Conservation (phyloP, 1,140 invertebrate genomes). For the Meloidogyne floridensis region DNA sequence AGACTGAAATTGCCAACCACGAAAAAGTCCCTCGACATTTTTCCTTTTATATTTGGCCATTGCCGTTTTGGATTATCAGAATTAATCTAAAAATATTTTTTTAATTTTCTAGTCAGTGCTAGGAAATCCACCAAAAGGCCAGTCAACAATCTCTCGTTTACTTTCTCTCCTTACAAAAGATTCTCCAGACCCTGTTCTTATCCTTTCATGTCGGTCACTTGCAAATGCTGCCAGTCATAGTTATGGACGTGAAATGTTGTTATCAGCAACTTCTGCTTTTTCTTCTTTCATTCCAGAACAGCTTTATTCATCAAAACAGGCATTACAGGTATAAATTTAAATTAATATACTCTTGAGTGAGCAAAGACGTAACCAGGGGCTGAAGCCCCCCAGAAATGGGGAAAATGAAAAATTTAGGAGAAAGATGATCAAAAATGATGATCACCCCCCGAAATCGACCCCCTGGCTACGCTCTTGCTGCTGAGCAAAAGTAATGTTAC, state of each 20-base stretch:
- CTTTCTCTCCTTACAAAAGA: conserved; percentile 45
- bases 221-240: conserved; percentile 51
- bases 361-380: no score
- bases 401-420: no score
- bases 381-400: no score
- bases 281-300: conserved; percentile 29
- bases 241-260: conserved; percentile 45
- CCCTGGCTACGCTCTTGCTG: no score
- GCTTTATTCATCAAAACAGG: conserved; percentile 27
- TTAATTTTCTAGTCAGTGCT: conserved; percentile 18
- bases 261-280: conserved; percentile 22
- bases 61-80: no score
- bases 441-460: no score
- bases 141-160: conserved; percentile 19
- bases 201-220: conserved; percentile 55
- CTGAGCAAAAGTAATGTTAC: no score
- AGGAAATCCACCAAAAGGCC: conserved; percentile 29
- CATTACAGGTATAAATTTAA: conserved; percentile 41
- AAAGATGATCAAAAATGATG: no score
- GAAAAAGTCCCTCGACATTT: no score
- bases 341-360: background rate
- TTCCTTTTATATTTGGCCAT: no score
- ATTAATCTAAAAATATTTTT: conserved; percentile 4
- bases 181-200: conserved; percentile 35
- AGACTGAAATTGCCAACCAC: background rate